Base-by-base conservation (phyloP, 2,113 vertebrate genomes). In the Oriolus oriolus region DNA sequence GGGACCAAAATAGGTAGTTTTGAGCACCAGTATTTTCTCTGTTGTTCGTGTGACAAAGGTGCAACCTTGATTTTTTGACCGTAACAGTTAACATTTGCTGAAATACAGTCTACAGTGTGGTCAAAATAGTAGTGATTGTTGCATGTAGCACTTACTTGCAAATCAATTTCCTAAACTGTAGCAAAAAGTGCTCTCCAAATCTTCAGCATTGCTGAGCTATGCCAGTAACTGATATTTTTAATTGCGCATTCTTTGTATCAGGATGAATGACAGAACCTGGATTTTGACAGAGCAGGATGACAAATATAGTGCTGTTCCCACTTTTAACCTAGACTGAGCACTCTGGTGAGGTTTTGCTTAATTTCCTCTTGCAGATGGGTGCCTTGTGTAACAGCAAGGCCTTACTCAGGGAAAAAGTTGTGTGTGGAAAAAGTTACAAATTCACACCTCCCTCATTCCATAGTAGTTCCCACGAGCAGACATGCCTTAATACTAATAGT, bases 171-270 rank as follows among this genome's bases (percentile, higher is more conserved):
- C n/a, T 44, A 22, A 27, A 28, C 37, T 15, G 7, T 76, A 56
- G 30, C 31, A 64, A 54, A 63, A 83, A 60, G 17, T 10, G 9
- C 57, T 77, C 31, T 87, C 9, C n/a, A 13, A 3, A 33, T 71
- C n/a, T 47, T 68, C 37, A 35, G 47, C 28, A 20, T 26, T 57
- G 60, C 74, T 61, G 37, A 89, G 14, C 26, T 49, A 2, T n/a
- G 21, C 45, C 41, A 22, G 8, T 47, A 61, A 28, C 30, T 50
- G 26, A 6, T 50, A 52, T 19, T 90, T 76, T 52, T 68, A 75
- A 28, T 22, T 44, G 23, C 0, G 1, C 16, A 2, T 76, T 63
- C 44, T 71, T 6, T 64, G 8, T 35, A 56, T 39, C 1, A 9
- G 53, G 13, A 41, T 73, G 52, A 92, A 27, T 30, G 39, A 50